Percentiles rank a stretch among this genome's conserved stretches.
Conservation (phyloP, 2,797 vertebrate genomes). For the Mycteria americana region DNA sequence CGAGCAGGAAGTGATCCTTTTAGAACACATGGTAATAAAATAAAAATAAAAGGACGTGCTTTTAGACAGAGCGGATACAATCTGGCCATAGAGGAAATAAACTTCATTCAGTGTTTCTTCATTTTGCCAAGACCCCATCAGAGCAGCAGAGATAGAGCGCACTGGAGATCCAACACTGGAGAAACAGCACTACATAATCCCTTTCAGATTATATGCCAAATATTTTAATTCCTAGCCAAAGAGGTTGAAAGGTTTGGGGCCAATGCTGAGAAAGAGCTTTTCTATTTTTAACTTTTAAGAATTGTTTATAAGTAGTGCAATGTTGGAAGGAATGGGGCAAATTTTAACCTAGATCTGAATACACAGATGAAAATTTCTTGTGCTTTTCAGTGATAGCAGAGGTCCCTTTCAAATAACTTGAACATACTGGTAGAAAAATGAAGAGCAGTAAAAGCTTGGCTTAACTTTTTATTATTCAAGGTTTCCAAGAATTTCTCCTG, state of each 20-base stretch:
- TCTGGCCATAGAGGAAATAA: not conserved
- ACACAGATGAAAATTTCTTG: not conserved
- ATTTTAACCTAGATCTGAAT: not conserved
- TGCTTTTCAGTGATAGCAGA: not conserved
- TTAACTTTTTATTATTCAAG: not conserved
- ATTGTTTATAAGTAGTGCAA: not conserved
- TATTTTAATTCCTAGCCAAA: not conserved
- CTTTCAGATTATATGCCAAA: not conserved
- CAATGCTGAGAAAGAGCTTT: not conserved
- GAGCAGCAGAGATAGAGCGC: not conserved
- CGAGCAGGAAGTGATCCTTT: not conserved
- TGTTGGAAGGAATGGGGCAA: not conserved
- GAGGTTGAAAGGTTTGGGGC: not conserved
- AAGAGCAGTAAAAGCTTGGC: not conserved
- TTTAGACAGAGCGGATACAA: not conserved
- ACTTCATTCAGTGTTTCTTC: not conserved
- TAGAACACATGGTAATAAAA: not conserved
- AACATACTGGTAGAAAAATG: not conserved
- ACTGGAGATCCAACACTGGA: not conserved
- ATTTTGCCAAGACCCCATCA: not conserved
- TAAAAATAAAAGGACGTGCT: not conserved
- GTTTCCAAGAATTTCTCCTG: not conserved
- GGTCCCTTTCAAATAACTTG: not conserved
- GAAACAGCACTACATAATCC: not conserved
- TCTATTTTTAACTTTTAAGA: not conserved